Base-by-base conservation (phyloP, 2,888 invertebrate genomes). In the Mylabris sibirica region DNA sequence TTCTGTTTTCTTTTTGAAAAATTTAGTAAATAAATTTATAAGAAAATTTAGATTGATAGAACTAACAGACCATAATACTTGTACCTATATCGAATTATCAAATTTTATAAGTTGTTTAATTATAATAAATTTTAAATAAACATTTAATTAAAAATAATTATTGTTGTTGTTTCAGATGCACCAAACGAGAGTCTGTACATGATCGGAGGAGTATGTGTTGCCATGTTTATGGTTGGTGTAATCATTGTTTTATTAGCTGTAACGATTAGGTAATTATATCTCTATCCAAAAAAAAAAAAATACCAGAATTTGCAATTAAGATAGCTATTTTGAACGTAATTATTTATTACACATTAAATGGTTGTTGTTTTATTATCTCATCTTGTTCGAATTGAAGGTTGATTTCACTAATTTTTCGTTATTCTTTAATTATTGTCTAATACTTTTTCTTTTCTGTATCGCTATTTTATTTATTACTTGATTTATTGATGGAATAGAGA, bases 191-290 rank as follows among this genome's bases (percentile, higher is more conserved):
- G 91, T 85, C 88, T 92, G 86, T 93, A 92, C 89, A 93, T 93
- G 92, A 92, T 93, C 86, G 92, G 92, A 82, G 93, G 93, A 74
- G 93, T 94, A 78, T 89, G 93, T 82, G 93, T 93, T 84, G 93
- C 93, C 75, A 93, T 93, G 93, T 88, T 92, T 80, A 88, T 93
- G 80, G 93, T 94, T 74, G 93, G 92, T 78, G 89, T 93, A 70
- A 92, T 93, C 81, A 94, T 94, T 81, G 90, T 93, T 76, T 88
- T 93, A 78, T 87, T 94, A 84, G 94, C 94, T 75, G 90, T 93
- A 75, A 93, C 93, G 73, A 93, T 94, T 84, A 93, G 92, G 93
- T 93, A 87, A 86, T 84, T 82, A 68, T 73, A 64, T 14, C 24
- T n/a, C n/a, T n/a, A n/a, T n/a, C n/a, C n/a, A n/a, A n/a, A n/a